Conservation (phyloP, 2,113 vertebrate species). For the Oreochromis spilurus region DNA sequence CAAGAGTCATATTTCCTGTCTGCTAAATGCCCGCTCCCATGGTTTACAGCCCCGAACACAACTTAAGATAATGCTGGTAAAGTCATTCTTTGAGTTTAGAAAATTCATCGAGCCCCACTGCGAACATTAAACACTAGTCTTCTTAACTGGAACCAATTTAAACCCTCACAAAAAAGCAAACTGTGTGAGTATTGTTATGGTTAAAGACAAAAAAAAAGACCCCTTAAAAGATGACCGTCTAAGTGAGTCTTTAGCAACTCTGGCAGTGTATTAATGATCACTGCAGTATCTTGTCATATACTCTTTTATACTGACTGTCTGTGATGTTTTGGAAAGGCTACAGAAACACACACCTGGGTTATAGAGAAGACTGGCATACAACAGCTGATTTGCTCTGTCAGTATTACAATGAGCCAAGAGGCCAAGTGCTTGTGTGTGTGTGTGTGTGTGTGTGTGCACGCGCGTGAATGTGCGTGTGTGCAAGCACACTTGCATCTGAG, state of each 20-base stretch:
- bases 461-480: background rate
- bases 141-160: background rate
- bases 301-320: background rate
- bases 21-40: background rate
- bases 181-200: background rate
- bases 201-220: background rate
- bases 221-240: background rate
- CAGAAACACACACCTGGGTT: slow-evolving; percentile 58
- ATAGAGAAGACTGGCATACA: slow-evolving; percentile 38
- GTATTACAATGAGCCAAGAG: slow-evolving; percentile 51
- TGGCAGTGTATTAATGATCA: background rate
- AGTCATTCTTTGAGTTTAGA: background rate
- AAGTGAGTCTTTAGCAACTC: background rate
- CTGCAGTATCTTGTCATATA: background rate
- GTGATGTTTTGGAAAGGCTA: slow-evolving; percentile 32
- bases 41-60: background rate
- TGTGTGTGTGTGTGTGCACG: background rate
- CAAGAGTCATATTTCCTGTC: background rate
- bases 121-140: background rate
- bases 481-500: background rate
- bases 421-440: slow-evolving; percentile 8
- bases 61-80: background rate
- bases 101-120: background rate
- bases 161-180: background rate
- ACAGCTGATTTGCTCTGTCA: slow-evolving; percentile 64